Evolutionary conservation across 2,888 invertebrate genomes (phyloP).

Genomic region (Patella depressa): DNA sequence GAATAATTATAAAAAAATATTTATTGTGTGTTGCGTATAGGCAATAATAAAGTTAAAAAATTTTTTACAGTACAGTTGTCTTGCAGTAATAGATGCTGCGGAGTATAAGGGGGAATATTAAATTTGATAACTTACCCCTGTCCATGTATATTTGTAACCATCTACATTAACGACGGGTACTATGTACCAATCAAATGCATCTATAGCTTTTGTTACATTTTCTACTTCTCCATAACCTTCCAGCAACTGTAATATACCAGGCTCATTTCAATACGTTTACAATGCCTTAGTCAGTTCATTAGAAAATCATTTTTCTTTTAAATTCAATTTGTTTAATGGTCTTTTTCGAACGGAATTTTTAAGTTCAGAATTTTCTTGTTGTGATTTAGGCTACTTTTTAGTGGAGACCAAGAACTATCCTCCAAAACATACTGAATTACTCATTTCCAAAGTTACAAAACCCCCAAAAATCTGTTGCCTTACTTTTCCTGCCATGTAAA

Average conservation of each 20-base stretch:
- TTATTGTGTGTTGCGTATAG: background rate
- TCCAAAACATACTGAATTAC: background rate
- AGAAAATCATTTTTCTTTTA: too few relatives aligned
- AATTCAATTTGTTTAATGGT: too few relatives aligned
- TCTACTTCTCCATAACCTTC: conserved; percentile 37
- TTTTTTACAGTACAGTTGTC: too few relatives aligned
- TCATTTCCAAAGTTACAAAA: background rate
- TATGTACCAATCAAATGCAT: conserved; percentile 56
- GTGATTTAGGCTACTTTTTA: background rate
- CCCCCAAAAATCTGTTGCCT: background rate
- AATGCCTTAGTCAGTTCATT: too few relatives aligned
- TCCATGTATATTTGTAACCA: conserved; percentile 63
- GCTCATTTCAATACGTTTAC: too few relatives aligned
- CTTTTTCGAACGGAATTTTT: background rate
- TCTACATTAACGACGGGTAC: conserved; percentile 62
- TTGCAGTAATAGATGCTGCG: too few relatives aligned
- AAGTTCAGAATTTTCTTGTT: background rate
- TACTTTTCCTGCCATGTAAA: conserved; percentile 71
- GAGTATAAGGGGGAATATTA: background rate
- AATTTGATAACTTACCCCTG: conserved; percentile 34
- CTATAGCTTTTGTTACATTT: conserved; percentile 43
- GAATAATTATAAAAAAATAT: conserved; percentile 11
- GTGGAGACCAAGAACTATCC: background rate
- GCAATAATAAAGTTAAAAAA: too few relatives aligned
- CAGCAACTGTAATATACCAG: conserved; percentile 38